Conservation (phyloP, 1,140 invertebrate species). For the Dysdera silvatica region DNA sequence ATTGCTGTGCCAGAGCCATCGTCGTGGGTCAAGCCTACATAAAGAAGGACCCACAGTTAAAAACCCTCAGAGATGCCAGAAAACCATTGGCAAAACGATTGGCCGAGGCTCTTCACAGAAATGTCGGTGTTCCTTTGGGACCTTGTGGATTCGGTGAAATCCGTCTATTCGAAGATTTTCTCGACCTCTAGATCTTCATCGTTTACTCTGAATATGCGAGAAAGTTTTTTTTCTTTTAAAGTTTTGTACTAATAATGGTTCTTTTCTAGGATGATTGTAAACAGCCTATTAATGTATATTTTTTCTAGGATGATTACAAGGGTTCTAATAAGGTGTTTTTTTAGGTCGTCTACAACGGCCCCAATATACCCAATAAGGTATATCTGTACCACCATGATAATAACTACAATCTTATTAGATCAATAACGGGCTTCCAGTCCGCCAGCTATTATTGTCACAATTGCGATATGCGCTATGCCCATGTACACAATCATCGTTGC, state of each 20-base stretch:
- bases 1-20: too few relatives aligned
- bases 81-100: too few relatives aligned
- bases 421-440: background rate
- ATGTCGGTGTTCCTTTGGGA: background rate
- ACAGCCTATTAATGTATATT: too few relatives aligned
- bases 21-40: too few relatives aligned
- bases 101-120: background rate
- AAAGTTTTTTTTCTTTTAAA: background rate
- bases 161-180: background rate
- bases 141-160: background rate
- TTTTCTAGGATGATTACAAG: too few relatives aligned
- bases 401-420: background rate
- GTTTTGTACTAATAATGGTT: too few relatives aligned
- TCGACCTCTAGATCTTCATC: background rate
- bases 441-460: background rate
- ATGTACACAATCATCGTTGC: too few relatives aligned
- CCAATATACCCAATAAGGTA: background rate
- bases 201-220: background rate
- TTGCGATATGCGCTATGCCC: background rate
- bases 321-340: too few relatives aligned
- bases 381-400: background rate
- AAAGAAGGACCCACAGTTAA: too few relatives aligned
- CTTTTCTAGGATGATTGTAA: too few relatives aligned
- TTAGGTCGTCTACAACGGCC: background rate
- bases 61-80: too few relatives aligned